A percentile compares a stretch with the other conserved stretches of the same genome.
phyloP scores from a whole-genome alignment of 2,797 vertebrate genomes.

The Falco rusticolus region DNA sequence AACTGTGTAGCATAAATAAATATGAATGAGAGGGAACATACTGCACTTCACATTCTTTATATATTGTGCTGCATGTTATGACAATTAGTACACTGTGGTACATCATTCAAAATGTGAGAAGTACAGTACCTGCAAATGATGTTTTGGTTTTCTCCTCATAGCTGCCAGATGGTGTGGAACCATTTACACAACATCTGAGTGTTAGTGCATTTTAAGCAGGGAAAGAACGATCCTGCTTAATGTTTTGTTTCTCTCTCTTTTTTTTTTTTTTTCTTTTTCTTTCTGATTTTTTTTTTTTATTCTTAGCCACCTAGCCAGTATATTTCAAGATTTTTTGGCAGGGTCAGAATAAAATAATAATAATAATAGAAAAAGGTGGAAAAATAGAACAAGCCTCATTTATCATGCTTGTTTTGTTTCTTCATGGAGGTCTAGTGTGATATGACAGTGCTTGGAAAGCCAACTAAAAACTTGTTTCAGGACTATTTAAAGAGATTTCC shows the following conservation, averaged over 20 bases:
- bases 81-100: conserved; percentile 48
- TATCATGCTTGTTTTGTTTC: neutral
- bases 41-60: conserved; percentile 42
- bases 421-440: neutral
- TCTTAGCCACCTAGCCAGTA: neutral
- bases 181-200: conserved; percentile 28
- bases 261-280: neutral
- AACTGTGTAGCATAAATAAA: conserved; percentile 50
- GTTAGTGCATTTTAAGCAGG: conserved; percentile 51
- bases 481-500: neutral
- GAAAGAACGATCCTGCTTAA: neutral
- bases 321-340: neutral
- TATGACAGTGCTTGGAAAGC: neutral
- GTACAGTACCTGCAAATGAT: conserved; percentile 56
- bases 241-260: neutral
- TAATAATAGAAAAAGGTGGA: too few species aligned
- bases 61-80: conserved; percentile 1
- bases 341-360: neutral
- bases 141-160: conserved; percentile 56
- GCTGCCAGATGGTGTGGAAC: conserved; percentile 65
- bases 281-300: neutral
- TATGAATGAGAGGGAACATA: conserved; percentile 19
- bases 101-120: conserved; percentile 55
- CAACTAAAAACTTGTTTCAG: neutral
- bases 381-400: neutral